These are phyloP conservation scores for Folsomia manolachei DNA, from an alignment of 2,888 invertebrate genomes.

Conservation along the genomic window DNA sequence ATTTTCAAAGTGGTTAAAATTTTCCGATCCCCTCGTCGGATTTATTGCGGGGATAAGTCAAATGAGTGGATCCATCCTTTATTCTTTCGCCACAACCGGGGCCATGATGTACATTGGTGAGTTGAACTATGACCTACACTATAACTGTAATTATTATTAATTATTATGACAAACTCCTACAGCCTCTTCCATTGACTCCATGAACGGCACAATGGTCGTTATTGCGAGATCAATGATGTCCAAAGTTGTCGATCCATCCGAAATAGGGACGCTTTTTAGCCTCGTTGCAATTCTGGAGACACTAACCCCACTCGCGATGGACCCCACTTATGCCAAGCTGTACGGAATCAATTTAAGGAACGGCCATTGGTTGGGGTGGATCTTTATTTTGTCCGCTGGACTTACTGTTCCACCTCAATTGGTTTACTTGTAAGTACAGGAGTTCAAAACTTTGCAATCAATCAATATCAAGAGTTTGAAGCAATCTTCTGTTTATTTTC, in stretches of 20 bases:
- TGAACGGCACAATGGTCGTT: conserved; percentile 42
- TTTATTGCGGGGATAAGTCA: conserved; percentile 81
- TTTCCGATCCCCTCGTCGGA: conserved; percentile 82
- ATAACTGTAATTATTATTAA: not conserved
- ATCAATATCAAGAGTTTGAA: too few relatives aligned
- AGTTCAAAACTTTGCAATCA: too few relatives aligned
- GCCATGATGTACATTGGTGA: conserved; percentile 78
- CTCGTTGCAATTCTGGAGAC: conserved; percentile 39
- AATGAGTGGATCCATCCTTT: conserved; percentile 77
- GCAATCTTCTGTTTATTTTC: too few relatives aligned
- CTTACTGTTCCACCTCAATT: conserved; percentile 42
- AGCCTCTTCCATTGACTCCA: conserved; percentile 41
- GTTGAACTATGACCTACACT: conserved; percentile 30
- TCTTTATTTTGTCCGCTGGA: conserved; percentile 41
- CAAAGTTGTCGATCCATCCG: conserved; percentile 32
- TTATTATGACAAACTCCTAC: not conserved
- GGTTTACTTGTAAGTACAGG: conserved; percentile 32
- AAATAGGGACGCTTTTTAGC: conserved; percentile 40
- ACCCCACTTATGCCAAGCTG: conserved; percentile 39
- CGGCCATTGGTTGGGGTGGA: conserved; percentile 34
- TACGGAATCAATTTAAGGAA: conserved; percentile 29
- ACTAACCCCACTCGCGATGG: conserved; percentile 34
- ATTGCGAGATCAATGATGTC: conserved; percentile 41
- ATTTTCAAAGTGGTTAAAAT: conserved; percentile 74
- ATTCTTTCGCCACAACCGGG: conserved; percentile 74